These are phyloP conservation scores for Pemphredon lugubris DNA, from an alignment of 2,888 invertebrate species.

Conservation along the genomic window DNA sequence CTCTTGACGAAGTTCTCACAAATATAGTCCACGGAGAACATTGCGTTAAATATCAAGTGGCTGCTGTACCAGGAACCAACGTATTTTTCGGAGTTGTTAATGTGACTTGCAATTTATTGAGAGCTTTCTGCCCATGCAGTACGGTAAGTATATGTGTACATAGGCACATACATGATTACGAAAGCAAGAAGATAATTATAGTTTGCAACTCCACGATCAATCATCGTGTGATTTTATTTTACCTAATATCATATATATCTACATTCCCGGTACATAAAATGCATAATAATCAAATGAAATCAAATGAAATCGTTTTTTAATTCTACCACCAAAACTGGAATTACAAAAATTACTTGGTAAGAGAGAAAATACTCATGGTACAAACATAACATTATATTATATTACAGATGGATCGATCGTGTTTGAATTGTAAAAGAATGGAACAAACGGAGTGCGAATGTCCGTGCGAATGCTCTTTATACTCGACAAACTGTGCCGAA, in stretches of 20 bases:
- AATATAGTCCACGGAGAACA: conserved; percentile 94
- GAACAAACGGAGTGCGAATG: conserved; percentile 97
- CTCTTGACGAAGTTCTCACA: conserved; percentile 88
- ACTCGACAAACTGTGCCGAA: conserved; percentile 82
- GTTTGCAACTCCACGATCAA: too few relatives aligned
- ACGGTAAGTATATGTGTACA: conserved; percentile 84
- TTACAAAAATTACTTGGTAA: too few relatives aligned
- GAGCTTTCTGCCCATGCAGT: conserved; percentile 95
- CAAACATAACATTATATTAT: too few relatives aligned
- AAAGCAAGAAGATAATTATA: too few relatives aligned
- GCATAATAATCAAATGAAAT: too few relatives aligned
- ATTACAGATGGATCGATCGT: conserved; percentile 88
- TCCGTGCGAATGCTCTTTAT: conserved; percentile 92
- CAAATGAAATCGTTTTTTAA: too few relatives aligned
- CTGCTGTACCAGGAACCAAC: conserved; percentile 92
- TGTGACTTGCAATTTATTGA: conserved; percentile 90
- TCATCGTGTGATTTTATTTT: too few relatives aligned
- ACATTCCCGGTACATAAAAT: too few relatives aligned
- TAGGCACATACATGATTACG: too few relatives aligned
- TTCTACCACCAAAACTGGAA: too few relatives aligned
- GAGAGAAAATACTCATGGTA: too few relatives aligned
- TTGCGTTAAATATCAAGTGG: conserved; percentile 92
- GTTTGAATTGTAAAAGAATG: conserved; percentile 96
- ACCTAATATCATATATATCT: too few relatives aligned
- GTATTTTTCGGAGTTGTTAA: conserved; percentile 94